phyloP scores from a whole-genome alignment of 2,888 invertebrate genomes.

The Ennomos quercinarius region DNA sequence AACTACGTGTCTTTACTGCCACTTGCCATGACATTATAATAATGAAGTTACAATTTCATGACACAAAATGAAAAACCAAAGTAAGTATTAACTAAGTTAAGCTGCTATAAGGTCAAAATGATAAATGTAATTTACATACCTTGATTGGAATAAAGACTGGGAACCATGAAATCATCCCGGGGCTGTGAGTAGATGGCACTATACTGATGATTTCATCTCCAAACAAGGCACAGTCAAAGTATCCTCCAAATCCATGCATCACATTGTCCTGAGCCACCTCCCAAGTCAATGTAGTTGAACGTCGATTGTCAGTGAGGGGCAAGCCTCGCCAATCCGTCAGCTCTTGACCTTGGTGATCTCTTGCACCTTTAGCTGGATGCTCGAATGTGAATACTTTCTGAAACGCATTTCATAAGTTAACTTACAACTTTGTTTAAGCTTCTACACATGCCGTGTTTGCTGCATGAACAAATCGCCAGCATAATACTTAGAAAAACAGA shows the following conservation, averaged over 20 bases:
- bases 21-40: too few relatives aligned
- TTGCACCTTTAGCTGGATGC: conserved; percentile 93
- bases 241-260: conserved; percentile 97
- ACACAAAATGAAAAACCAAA: conserved; percentile 19
- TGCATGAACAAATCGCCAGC: too few relatives aligned
- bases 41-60: not conserved
- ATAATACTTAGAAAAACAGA: too few relatives aligned
- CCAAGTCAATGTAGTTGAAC: conserved; percentile 90
- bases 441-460: too few relatives aligned
- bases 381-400: conserved; percentile 93
- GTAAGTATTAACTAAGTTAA: too few relatives aligned
- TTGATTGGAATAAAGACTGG: conserved; percentile 97
- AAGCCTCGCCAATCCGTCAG: conserved; percentile 87
- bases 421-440: too few relatives aligned
- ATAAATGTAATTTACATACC: conserved; percentile 69
- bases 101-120: too few relatives aligned
- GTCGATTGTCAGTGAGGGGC: conserved; percentile 91
- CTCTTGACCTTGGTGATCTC: conserved; percentile 88
- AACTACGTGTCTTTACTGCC: too few relatives aligned
- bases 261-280: conserved; percentile 90
- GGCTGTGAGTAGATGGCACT: conserved; percentile 94
- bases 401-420: conserved; percentile 33
- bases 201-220: conserved; percentile 95
- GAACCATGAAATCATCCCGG: conserved; percentile 99
- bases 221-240: conserved; percentile 95